phyloP scores from a whole-genome alignment of 2,797 vertebrate genomes.

The Acrossocheilus wenchowensis region DNA sequence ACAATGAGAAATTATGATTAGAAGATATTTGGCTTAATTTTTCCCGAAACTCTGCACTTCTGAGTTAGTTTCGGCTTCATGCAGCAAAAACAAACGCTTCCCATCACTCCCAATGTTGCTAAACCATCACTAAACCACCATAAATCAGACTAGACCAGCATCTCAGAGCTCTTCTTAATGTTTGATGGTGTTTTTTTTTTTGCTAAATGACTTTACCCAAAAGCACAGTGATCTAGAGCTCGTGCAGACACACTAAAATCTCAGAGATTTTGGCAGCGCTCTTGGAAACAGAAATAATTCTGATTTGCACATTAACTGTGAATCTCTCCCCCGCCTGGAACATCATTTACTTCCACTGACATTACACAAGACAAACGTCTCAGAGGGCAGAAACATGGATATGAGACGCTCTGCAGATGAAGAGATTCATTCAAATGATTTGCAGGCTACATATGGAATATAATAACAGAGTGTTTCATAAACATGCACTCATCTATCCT shows the following conservation, averaged over 20 bases:
- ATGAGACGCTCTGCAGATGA: neutral
- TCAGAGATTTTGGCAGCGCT: neutral
- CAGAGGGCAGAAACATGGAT: neutral
- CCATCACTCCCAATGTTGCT: too few species aligned
- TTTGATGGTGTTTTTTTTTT: neutral
- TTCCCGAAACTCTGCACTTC: neutral
- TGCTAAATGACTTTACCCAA: neutral
- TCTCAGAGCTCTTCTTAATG: too few species aligned
- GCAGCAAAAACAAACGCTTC: neutral
- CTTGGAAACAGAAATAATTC: constrained; percentile 1
- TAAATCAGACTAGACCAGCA: too few species aligned
- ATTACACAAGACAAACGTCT: neutral
- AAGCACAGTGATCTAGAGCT: neutral
- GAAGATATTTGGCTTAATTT: neutral
- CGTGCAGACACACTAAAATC: neutral
- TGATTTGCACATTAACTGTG: neutral
- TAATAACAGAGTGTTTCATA: neutral
- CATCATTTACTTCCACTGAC: neutral
- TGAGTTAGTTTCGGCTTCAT: neutral
- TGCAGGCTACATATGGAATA: neutral
- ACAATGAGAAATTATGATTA: neutral
- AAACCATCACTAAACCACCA: too few species aligned
- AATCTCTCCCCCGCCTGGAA: neutral
- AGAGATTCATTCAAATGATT: neutral
- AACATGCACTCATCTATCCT: neutral